A percentile compares a stretch with the other conserved stretches of the same genome.
Conservation (phyloP, 2,888 invertebrate genomes). For the Drepana falcataria region DNA sequence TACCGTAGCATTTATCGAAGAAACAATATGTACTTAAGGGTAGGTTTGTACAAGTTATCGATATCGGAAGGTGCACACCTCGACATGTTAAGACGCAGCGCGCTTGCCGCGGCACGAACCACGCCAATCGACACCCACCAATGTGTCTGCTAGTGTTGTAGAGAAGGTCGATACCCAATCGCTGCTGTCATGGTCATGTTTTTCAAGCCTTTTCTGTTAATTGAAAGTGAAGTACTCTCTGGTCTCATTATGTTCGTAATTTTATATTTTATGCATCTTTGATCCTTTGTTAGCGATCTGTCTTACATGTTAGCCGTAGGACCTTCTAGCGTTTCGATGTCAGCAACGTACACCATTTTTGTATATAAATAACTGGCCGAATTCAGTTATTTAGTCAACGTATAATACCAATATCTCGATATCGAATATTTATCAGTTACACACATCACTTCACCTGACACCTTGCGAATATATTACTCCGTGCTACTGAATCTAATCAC, state of each 20-base stretch:
- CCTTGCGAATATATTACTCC: conserved; percentile 73
- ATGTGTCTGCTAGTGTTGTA: conserved; percentile 11
- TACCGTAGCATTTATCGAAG: not conserved
- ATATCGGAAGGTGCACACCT: conserved; percentile 45
- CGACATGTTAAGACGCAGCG: conserved; percentile 50
- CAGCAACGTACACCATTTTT: no score
- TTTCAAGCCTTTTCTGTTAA: no score
- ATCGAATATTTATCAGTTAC: conserved; percentile 22
- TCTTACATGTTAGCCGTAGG: no score
- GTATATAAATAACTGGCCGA: no score
- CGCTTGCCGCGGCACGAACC: conserved; percentile 66
- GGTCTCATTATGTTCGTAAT: no score
- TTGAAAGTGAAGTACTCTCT: no score
- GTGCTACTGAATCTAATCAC: conserved; percentile 77
- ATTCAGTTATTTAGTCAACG: no score
- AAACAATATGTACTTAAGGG: not conserved
- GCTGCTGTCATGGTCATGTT: not conserved
- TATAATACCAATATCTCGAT: not conserved
- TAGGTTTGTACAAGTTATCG: conserved; percentile 45
- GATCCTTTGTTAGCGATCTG: no score
- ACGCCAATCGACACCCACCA: conserved; percentile 34
- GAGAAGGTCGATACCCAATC: not conserved
- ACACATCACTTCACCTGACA: conserved; percentile 35
- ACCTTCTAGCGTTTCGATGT: no score
- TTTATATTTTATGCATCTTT: no score